phyloP scores from a whole-genome alignment of 2,888 invertebrate genomes.

The Cryptops parisi region DNA sequence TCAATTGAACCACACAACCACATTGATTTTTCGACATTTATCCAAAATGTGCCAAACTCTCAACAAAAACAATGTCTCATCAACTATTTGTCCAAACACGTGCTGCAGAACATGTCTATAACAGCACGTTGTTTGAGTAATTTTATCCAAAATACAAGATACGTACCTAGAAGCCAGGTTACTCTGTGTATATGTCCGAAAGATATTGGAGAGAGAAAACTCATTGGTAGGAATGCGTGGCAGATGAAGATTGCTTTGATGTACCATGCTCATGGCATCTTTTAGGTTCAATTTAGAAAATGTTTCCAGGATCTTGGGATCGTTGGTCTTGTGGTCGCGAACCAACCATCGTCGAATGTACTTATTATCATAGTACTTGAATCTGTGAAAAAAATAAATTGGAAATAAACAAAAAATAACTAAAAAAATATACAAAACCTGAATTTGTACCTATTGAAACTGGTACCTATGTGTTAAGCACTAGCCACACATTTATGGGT shows the following conservation, averaged over 20 bases:
- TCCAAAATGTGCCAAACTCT: background rate
- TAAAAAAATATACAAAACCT: too few species aligned
- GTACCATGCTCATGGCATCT: conserved; percentile 84
- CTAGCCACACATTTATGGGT: too few species aligned
- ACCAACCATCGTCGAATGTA: conserved; percentile 79
- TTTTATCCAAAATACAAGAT: background rate
- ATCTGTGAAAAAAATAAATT: conserved; percentile 38
- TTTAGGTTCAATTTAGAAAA: conserved; percentile 85
- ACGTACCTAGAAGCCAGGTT: conserved; percentile 18
- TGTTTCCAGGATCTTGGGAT: conserved; percentile 86
- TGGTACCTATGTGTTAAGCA: too few species aligned
- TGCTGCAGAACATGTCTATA: too few species aligned
- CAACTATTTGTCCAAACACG: too few species aligned
- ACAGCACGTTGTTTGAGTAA: background rate
- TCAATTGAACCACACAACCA: too few species aligned
- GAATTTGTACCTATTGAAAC: too few species aligned
- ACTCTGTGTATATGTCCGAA: conserved; percentile 59
- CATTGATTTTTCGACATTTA: too few species aligned
- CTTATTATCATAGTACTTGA: conserved; percentile 85
- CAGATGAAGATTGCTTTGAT: conserved; percentile 70
- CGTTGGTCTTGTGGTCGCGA: conserved; percentile 70
- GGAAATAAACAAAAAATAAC: too few species aligned
- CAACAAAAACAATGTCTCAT: too few species aligned
- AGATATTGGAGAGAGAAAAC: conserved; percentile 70
- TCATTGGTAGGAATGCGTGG: conserved; percentile 41